phyloP scores from a whole-genome alignment of 2,888 invertebrate genomes.

The Harmothoe impar region DNA sequence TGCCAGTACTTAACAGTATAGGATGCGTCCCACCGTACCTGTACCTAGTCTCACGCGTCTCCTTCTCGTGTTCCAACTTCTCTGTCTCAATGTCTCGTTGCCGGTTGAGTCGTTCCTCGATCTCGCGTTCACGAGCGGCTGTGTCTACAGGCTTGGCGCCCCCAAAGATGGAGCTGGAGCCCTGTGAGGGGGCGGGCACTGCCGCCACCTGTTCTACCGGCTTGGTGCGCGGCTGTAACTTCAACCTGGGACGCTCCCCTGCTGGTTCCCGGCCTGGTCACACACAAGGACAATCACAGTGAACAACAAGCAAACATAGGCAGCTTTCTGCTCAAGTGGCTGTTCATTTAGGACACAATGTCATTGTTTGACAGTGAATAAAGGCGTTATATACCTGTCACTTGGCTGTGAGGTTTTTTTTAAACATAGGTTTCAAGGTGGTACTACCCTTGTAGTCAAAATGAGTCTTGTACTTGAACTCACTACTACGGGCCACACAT shows the following conservation, averaged over 20 bases:
- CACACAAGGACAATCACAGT: too few species aligned
- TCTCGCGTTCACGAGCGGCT: constrained; percentile 93
- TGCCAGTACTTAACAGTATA: neutral
- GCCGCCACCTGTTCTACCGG: constrained; percentile 86
- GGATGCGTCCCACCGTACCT: constrained; percentile 57
- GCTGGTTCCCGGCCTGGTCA: constrained; percentile 17
- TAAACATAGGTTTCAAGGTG: too few species aligned
- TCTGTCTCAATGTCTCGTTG: constrained; percentile 66
- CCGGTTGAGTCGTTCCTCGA: constrained; percentile 90
- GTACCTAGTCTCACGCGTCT: constrained; percentile 55
- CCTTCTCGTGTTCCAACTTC: constrained; percentile 69
- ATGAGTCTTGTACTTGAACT: too few species aligned
- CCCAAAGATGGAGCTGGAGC: constrained; percentile 90
- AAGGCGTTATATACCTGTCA: too few species aligned
- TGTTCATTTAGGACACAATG: too few species aligned
- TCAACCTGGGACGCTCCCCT: constrained; percentile 88
- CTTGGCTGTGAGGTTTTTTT: too few species aligned
- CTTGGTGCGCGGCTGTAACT: constrained; percentile 91
- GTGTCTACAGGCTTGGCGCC: constrained; percentile 97
- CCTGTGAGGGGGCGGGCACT: neutral
- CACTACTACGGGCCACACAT: too few species aligned
- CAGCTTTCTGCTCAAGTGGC: too few species aligned
- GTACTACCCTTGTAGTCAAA: too few species aligned
- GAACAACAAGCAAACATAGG: too few species aligned
- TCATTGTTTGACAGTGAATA: too few species aligned